phyloP scores from a whole-genome alignment of 2,113 vertebrate species.

The Steatornis caripensis region DNA sequence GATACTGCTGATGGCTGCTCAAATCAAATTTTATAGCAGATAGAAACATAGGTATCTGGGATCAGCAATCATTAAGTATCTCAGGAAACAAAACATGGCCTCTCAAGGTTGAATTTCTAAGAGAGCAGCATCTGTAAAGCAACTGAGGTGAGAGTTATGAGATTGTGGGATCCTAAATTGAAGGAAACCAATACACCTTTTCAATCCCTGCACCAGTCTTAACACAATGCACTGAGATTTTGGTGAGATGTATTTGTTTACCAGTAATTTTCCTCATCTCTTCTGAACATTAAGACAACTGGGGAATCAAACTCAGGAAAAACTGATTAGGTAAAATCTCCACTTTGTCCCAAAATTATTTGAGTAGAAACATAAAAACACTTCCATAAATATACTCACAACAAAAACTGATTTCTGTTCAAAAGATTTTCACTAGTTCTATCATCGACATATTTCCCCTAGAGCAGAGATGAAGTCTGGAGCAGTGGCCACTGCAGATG shows the following conservation, averaged over 20 bases:
- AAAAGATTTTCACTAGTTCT: background rate
- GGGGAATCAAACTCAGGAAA: background rate
- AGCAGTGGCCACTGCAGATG: background rate
- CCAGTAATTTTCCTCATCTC: background rate
- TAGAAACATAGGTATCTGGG: background rate
- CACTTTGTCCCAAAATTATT: background rate
- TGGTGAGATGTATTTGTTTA: background rate
- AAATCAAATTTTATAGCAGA: background rate
- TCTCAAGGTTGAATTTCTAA: background rate
- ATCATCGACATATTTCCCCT: background rate
- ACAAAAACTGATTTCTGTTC: background rate
- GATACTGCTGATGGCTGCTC: background rate
- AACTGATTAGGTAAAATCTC: background rate
- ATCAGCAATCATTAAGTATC: background rate
- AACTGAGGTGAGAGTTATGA: background rate
- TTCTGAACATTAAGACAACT: background rate
- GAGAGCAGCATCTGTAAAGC: background rate
- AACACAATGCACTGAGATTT: background rate
- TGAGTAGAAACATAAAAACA: background rate
- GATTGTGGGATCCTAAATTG: background rate
- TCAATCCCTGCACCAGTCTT: background rate
- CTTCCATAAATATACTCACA: background rate
- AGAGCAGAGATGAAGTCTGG: background rate
- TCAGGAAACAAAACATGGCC: background rate
- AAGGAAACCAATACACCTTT: background rate